Evolutionary conservation across 1,140 invertebrate genomes (phyloP).

Genomic region (Mamestra configurata): DNA sequence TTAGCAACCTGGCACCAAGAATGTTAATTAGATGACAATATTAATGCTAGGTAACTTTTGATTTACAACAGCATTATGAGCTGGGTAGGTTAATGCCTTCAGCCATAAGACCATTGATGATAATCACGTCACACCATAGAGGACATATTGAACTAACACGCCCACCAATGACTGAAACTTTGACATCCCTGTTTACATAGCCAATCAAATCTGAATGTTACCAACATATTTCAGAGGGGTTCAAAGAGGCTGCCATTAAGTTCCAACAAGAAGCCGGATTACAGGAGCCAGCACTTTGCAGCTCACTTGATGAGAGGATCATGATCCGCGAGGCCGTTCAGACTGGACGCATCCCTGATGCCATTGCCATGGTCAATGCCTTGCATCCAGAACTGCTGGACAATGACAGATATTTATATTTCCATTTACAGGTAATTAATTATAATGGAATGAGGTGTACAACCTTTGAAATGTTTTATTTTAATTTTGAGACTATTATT

Average conservation of each 20-base stretch:
- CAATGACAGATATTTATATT: constrained; percentile 98
- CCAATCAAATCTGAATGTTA: neutral
- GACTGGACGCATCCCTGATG: constrained; percentile 97
- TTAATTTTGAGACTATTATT: neutral
- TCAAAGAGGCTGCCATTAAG: constrained; percentile 99
- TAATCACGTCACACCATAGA: too few species aligned
- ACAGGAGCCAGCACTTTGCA: constrained; percentile 95
- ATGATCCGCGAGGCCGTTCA: constrained; percentile 98
- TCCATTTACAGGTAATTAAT: constrained; percentile 94
- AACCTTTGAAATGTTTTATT: neutral
- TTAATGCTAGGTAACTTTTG: too few species aligned
- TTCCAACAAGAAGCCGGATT: constrained; percentile 98
- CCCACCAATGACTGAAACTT: neutral
- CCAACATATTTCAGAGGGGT: constrained; percentile 92
- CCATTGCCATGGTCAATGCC: constrained; percentile 97
- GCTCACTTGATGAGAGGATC: constrained; percentile 97
- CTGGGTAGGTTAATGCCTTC: too few species aligned
- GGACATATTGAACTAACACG: too few species aligned
- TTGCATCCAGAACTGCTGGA: constrained; percentile 98
- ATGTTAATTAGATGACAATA: too few species aligned
- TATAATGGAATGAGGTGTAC: too few species aligned
- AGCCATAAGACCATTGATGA: too few species aligned
- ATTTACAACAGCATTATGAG: too few species aligned
- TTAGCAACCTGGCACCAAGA: too few species aligned
- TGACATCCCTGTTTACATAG: neutral